These are phyloP conservation scores for Pollicipes pollicipes DNA, from an alignment of 1,140 invertebrate genomes.

Conservation along the genomic window DNA sequence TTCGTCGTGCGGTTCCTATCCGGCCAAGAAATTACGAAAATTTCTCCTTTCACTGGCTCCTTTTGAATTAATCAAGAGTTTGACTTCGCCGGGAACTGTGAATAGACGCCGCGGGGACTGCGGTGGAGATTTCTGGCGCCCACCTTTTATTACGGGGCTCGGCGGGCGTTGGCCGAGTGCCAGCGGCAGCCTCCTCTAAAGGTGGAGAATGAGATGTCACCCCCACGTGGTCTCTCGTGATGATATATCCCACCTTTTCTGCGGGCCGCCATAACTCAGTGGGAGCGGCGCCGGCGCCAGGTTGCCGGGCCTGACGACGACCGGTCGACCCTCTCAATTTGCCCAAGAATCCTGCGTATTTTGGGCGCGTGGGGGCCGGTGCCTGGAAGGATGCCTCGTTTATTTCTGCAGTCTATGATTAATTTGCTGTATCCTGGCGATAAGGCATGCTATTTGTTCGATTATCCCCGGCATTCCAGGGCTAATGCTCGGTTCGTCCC, in stretches of 20 bases:
- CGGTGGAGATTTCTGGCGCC: neutral
- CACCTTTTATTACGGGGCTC: neutral
- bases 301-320: neutral
- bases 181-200: neutral
- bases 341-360: neutral
- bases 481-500: neutral
- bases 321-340: neutral
- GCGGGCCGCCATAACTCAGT: neutral
- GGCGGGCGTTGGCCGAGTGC: neutral
- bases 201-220: neutral
- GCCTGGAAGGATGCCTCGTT: neutral
- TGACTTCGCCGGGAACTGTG: neutral
- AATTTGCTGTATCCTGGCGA: neutral
- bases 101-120: neutral
- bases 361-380: neutral
- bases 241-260: slow-evolving; percentile 2
- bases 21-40: neutral
- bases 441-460: neutral
- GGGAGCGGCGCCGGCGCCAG: neutral
- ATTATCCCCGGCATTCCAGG: neutral
- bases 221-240: neutral
- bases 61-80: slow-evolving; percentile 2
- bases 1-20: neutral
- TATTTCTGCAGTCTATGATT: neutral
- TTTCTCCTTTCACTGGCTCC: neutral